A percentile compares a stretch with the other conserved stretches of the same genome.
phyloP scores from a whole-genome alignment of 2,888 invertebrate species.

The Cotesia congregata region DNA sequence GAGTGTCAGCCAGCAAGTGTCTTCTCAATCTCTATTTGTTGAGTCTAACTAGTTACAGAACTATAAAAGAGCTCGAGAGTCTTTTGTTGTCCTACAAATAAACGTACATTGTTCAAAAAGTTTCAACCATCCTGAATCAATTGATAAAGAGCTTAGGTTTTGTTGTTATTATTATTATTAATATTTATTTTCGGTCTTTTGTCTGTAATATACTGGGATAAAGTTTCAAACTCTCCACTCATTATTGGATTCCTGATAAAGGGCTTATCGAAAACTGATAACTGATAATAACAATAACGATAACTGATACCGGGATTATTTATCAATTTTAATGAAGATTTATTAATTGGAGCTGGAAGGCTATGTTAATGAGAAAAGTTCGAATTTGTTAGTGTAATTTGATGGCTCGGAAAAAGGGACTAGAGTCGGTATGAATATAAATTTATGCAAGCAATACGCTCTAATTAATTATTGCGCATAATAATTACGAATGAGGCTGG shows the following conservation, averaged over 20 bases:
- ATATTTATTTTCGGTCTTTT: too few species aligned
- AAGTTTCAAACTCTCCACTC: too few species aligned
- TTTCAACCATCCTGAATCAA: background rate
- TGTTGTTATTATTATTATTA: too few species aligned
- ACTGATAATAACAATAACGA: too few species aligned
- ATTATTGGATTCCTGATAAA: too few species aligned
- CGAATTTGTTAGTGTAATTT: background rate
- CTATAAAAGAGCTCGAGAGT: conserved; percentile 2
- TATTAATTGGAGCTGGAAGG: background rate
- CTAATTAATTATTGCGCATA: conserved; percentile 22
- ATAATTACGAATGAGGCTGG: background rate
- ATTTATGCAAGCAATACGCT: conserved; percentile 16
- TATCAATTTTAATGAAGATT: background rate
- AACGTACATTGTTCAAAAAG: background rate
- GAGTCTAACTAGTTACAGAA: background rate
- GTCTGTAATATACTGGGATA: too few species aligned
- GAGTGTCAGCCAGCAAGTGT: background rate
- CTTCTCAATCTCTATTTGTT: conserved; percentile 19
- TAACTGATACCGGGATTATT: too few species aligned
- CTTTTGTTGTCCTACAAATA: background rate
- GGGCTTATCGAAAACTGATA: too few species aligned
- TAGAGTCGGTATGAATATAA: conserved; percentile 10
- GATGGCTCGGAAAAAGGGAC: background rate
- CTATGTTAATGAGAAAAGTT: background rate
- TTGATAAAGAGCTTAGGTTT: too few species aligned